Base-by-base conservation (phyloP, 2,113 vertebrate genomes). In the Sialia sialis region DNA sequence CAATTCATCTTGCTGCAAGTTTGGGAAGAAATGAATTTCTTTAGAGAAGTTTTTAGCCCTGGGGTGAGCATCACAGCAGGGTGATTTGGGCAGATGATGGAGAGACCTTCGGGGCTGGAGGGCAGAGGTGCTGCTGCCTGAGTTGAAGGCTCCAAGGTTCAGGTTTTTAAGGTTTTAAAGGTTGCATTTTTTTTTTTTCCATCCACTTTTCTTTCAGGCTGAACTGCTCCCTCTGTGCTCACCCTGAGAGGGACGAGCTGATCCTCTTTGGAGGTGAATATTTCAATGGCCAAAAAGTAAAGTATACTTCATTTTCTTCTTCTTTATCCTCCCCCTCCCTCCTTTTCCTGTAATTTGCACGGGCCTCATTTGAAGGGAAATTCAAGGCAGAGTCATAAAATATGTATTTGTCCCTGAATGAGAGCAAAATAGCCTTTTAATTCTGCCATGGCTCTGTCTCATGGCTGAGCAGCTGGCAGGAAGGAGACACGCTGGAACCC, bases 261-360 rank as follows among this genome's bases (percentile, higher is more conserved):
- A 99, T 99, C 94, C 98, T 99, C 79, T 99, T 99, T 91, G 99
- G 99, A 96, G 99, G 99, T 97, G 99, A 99, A 98, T 99, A 98
- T 97, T 99, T 99, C 98, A 99, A 99, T 96, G 99, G 99, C 94
- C 99, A 98, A 98, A 99, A 99, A 98, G 99, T 99, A 98, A 97
- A 66, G 97, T 98, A 98, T 98, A 94, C 76, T 94, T 96, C 83
- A 84, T 94, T 69, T 95, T 59, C 34, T 74, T 84, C 27, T 79
- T 56, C 63, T 88, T 90, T 95, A 68, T 95, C 62, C 86, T 48
- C 85, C 54, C 36, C n/a, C 39, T 74, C 60, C 43, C 70, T 58
- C 60, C 30, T 79, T 82, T 54, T 67, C 54, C 70, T 94, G 69
- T 93, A 55, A 82, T 95, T 94, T 96, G 51, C 76, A 56, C 32